phyloP scores from a whole-genome alignment of 2,797 vertebrate species.

The Oreochromis mossambicus region DNA sequence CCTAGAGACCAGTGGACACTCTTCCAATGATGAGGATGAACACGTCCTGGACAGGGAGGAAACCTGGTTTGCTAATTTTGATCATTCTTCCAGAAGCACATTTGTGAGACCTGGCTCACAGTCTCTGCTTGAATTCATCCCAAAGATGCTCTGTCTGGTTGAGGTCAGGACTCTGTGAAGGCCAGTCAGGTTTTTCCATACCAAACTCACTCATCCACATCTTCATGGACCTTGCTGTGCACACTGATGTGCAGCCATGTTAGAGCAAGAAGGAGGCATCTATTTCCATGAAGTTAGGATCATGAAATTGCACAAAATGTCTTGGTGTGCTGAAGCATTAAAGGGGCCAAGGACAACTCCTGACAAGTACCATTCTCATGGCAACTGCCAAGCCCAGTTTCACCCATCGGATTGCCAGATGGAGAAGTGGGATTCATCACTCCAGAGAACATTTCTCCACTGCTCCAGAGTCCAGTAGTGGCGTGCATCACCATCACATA shows the following conservation, averaged over 20 bases:
- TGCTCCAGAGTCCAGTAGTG: not conserved
- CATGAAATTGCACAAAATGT: not conserved
- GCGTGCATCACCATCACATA: not conserved
- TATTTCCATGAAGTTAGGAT: not conserved
- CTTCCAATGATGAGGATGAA: not conserved
- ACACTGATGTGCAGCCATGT: not conserved
- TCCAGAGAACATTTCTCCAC: not conserved
- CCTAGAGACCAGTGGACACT: not conserved
- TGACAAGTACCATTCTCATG: not conserved
- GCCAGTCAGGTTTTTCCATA: not conserved
- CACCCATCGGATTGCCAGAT: not conserved
- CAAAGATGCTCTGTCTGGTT: not conserved
- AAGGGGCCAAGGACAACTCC: not conserved
- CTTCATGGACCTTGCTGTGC: not conserved
- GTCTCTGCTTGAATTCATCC: not conserved
- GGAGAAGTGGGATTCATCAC: not conserved
- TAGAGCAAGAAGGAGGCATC: not conserved
- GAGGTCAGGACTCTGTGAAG: not conserved
- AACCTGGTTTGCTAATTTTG: not conserved
- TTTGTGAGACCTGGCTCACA: not conserved
- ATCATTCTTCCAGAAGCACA: not conserved
- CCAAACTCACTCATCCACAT: not conserved
- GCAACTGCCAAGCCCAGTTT: not conserved
- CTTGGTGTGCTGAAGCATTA: not conserved
- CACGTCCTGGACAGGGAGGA: fast-evolving